Percentiles rank a stretch among this genome's conserved stretches.
These are phyloP conservation scores for Dromius quadrimaculatus DNA, from an alignment of 2,888 invertebrate genomes.

Conservation along the genomic window DNA sequence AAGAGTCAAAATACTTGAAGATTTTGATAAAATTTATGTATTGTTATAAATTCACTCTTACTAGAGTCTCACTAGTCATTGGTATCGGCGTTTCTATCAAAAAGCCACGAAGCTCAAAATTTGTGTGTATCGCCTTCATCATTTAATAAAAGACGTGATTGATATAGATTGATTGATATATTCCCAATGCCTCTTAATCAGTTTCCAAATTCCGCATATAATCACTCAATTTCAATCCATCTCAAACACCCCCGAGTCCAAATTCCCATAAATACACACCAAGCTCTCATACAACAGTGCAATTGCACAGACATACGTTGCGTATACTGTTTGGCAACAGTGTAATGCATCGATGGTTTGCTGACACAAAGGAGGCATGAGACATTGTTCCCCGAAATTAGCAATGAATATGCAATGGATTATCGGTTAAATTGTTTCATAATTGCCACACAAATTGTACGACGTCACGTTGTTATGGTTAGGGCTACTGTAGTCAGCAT, in stretches of 20 bases:
- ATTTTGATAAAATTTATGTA: no score
- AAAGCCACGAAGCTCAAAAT: no score
- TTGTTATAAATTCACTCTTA: no score
- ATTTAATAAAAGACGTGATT: no score
- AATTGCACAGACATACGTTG: constrained; percentile 2
- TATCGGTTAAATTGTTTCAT: constrained; percentile 58
- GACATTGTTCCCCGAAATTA: constrained; percentile 50
- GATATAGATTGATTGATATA: no score
- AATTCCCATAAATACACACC: constrained; percentile 8
- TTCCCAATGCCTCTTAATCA: no score
- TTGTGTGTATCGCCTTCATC: no score
- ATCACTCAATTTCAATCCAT: no score
- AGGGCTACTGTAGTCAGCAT: constrained; percentile 11
- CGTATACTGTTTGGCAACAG: background rate
- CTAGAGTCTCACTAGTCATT: no score
- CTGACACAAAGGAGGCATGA: constrained; percentile 46
- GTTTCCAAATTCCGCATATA: background rate
- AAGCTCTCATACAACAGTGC: background rate
- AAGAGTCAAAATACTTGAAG: no score
- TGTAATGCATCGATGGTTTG: constrained; percentile 33
- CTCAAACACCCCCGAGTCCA: background rate
- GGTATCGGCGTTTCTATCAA: no score
- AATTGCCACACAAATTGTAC: constrained; percentile 58
- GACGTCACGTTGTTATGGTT: constrained; percentile 44
- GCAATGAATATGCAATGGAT: constrained; percentile 57